Evolutionary conservation across 2,888 invertebrate genomes (phyloP).

Genomic region (Trissonchulus latispiculum): DNA sequence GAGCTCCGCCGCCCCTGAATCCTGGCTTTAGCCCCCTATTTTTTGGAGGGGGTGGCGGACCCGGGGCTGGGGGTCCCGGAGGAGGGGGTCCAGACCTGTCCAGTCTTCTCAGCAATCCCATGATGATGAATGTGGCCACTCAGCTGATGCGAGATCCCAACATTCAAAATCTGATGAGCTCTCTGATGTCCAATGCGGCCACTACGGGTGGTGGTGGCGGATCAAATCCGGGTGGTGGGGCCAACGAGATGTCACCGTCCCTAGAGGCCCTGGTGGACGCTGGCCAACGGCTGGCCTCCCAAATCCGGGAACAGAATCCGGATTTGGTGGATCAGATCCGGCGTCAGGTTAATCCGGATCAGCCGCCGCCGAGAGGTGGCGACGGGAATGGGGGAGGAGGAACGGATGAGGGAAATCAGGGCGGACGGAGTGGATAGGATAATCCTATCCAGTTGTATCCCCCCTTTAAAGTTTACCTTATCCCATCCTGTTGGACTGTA

Average conservation of each 20-base stretch:
- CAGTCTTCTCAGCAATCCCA: conserved; percentile 63
- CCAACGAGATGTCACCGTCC: background rate
- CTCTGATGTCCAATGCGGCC: conserved; percentile 2
- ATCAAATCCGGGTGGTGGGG: background rate
- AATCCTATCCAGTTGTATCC: too few relatives aligned
- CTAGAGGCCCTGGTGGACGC: conserved; percentile 48
- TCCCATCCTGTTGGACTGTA: too few relatives aligned
- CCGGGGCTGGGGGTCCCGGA: conserved; percentile 10
- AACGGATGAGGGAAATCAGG: too few relatives aligned
- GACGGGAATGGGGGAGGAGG: too few relatives aligned
- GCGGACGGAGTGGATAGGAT: too few relatives aligned
- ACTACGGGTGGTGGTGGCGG: background rate
- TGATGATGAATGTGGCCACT: conserved; percentile 69
- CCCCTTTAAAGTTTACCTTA: too few relatives aligned
- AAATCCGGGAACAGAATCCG: conserved; percentile 70
- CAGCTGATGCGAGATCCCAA: conserved; percentile 73
- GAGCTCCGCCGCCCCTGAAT: too few relatives aligned
- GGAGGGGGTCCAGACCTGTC: conserved; percentile 33
- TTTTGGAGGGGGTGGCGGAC: conserved; percentile 22
- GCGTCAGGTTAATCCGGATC: conserved; percentile 48
- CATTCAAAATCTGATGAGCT: conserved; percentile 58
- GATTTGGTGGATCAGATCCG: conserved; percentile 68
- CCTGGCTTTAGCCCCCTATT: too few relatives aligned
- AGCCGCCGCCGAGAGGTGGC: background rate
- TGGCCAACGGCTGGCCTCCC: conserved; percentile 68